Conservation (phyloP, 2,797 vertebrate species). For the Sebastes iracundus region DNA sequence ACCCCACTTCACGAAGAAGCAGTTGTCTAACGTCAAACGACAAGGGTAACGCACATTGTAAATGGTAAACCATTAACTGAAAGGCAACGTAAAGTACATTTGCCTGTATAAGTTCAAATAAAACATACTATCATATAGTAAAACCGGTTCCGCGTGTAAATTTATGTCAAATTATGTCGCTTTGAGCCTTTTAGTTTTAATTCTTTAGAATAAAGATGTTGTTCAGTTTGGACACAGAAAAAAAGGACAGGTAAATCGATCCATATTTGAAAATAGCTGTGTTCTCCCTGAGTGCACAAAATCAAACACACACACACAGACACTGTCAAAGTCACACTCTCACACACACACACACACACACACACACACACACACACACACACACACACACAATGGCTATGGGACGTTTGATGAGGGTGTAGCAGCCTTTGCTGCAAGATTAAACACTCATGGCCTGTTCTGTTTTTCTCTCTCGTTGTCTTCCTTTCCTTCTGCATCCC, state of each 20-base stretch:
- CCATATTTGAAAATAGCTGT: neutral
- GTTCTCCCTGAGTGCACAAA: neutral
- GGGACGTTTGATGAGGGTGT: conserved; percentile 64
- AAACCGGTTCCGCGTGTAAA: too few species aligned
- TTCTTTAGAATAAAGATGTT: neutral
- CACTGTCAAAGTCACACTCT: neutral
- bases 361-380: neutral
- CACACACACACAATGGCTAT: conserved; percentile 16
- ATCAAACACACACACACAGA: neutral
- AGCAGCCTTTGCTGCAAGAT: conserved; percentile 66
- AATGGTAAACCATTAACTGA: too few species aligned
- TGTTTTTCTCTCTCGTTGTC: conserved; percentile 83
- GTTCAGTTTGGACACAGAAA: neutral
- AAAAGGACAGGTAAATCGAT: neutral
- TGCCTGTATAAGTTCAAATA: too few species aligned
- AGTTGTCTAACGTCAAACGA: too few species aligned
- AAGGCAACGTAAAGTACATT: too few species aligned
- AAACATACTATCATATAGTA: too few species aligned
- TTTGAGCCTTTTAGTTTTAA: neutral
- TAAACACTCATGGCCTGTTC: conserved; percentile 83
- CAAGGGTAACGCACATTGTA: too few species aligned
- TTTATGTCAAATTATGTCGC: too few species aligned
- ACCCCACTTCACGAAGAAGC: too few species aligned
- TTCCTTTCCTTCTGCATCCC: conserved; percentile 80
- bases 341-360: neutral